Evolutionary conservation across 2,113 vertebrate species (phyloP).

Genomic region (Microcebus lehilahytsara): DNA sequence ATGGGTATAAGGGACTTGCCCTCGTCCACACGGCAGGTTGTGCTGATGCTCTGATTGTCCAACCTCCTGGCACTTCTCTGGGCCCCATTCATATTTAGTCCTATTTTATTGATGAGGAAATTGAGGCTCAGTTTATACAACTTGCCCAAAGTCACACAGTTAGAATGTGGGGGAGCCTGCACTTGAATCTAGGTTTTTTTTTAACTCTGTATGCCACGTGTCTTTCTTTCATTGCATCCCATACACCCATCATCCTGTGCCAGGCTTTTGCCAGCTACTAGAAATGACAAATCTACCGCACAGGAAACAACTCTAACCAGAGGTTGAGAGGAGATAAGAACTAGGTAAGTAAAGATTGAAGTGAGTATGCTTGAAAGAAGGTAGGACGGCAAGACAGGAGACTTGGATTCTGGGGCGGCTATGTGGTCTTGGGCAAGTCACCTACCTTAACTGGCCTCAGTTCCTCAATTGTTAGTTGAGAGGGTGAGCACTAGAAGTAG

Average conservation of each 20-base stretch:
- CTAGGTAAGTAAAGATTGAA: neutral
- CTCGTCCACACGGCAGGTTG: neutral
- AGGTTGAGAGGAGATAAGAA: neutral
- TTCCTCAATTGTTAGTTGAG: neutral
- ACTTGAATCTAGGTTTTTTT: neutral
- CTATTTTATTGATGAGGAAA: neutral
- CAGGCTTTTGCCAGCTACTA: neutral
- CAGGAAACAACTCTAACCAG: neutral
- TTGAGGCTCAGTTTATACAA: neutral
- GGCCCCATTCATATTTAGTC: accelerated
- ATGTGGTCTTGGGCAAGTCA: constrained; percentile 39
- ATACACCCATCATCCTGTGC: neutral
- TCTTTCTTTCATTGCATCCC: too few species aligned
- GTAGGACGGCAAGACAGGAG: neutral
- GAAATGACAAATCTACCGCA: neutral
- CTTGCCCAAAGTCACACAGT: neutral
- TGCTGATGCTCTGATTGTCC: neutral
- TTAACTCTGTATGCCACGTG: neutral
- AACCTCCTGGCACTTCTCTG: neutral
- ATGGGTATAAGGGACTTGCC: accelerated
- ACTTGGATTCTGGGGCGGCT: neutral
- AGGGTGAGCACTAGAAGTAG: neutral
- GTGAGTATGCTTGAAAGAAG: too few species aligned
- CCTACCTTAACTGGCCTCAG: neutral
- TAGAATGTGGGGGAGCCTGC: neutral